Base-by-base conservation (phyloP, 2,113 vertebrate species). In the Dendrocopos noguchii region DNA sequence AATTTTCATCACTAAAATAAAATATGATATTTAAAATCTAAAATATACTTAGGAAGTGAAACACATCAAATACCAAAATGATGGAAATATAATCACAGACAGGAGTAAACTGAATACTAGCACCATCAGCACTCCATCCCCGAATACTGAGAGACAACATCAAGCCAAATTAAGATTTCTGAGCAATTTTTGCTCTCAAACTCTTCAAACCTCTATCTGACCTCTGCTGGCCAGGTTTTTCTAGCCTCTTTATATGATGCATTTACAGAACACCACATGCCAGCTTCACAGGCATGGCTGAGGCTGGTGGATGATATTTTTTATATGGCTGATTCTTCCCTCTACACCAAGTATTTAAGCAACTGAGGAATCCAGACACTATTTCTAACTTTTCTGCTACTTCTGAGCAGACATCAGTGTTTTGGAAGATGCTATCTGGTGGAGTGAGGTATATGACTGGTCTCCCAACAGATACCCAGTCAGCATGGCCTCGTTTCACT, bases 181-280 rank as follows among this genome's bases (percentile, higher is more conserved):
- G 46, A 65, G 24, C 10, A 29, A 17, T 27, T 80, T 78, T 42
- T 53, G 28, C 56, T 94, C 27, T 64, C 21, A 60, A n/a, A 52
- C 29, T 67, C 42, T 67, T 91, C 60, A 90, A 80, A 89, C 70
- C 74, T 36, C 8, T 80, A 87, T 31, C 92, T 95, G 91, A 94
- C 75, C 91, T 91, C 95, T 91, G 64, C 89, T 92, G 95, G 84
- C 52, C 89, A 57, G 52, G 53, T 82, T 74, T 70, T 55, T 42
- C 67, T 11, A 33, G 34, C 56, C 46, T 74, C 10, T 80, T 56
- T 72, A 68, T 17, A 33, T 0, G 9, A 36, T 33, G 6, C 64
- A 36, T 42, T 59, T 73, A 14, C 29, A 67, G 42, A 87, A 39
- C 19, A 47, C 3, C 9, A 6, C 42, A 28, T 2, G 2, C n/a